Conservation (phyloP, 2,888 invertebrate species). For the Augochlorella aurata region DNA sequence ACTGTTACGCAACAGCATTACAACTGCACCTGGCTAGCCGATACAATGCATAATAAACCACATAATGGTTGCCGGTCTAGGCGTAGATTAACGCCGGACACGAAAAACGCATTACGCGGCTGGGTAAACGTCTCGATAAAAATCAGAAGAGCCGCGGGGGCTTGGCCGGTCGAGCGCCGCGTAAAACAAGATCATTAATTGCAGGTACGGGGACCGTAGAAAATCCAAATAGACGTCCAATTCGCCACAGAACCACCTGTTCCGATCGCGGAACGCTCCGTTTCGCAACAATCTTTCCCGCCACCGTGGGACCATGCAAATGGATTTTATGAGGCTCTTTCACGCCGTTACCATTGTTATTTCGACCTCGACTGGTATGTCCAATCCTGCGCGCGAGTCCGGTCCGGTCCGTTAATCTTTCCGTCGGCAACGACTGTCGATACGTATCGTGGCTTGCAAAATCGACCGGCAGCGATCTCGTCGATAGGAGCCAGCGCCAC, state of each 20-base stretch:
- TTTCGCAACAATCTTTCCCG: constrained; percentile 63
- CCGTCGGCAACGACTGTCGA: constrained; percentile 18
- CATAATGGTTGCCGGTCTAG: constrained; percentile 8
- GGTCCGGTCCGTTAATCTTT: constrained; percentile 36
- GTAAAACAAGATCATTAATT: constrained; percentile 46
- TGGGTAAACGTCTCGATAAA: constrained; percentile 31
- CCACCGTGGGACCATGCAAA: constrained; percentile 64
- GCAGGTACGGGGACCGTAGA: constrained; percentile 19
- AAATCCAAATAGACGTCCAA: constrained; percentile 39
- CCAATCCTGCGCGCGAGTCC: neutral
- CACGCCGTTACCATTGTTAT: constrained; percentile 50
- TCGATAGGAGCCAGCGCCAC: neutral
- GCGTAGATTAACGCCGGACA: constrained; percentile 28
- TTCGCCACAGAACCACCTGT: constrained; percentile 56
- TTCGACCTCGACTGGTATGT: constrained; percentile 21
- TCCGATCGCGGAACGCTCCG: constrained; percentile 40
- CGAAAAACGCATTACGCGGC: constrained; percentile 46
- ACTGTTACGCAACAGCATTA: constrained; percentile 19
- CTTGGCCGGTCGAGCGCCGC: neutral
- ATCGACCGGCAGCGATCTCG: constrained; percentile 24
- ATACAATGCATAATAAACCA: constrained; percentile 43
- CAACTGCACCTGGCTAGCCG: neutral
- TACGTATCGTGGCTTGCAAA: constrained; percentile 46
- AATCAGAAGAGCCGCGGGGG: constrained; percentile 27
- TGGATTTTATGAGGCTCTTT: constrained; percentile 57